phyloP scores from a whole-genome alignment of 2,113 vertebrate species.

The Hiodon tergisus region DNA sequence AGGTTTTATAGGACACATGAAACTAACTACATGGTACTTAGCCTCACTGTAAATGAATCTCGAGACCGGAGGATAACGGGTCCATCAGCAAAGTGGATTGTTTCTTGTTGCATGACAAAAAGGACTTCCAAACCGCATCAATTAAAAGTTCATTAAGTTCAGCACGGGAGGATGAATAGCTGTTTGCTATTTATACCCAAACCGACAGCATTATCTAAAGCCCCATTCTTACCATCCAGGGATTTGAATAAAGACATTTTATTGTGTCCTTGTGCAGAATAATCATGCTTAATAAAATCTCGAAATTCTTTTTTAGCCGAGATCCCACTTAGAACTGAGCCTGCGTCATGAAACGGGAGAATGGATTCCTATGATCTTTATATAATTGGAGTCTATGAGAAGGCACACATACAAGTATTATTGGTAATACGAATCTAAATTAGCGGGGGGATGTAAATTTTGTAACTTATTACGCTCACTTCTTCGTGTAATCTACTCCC shows the following conservation, averaged over 20 bases:
- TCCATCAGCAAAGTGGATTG: conserved; percentile 63
- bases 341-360: conserved; percentile 50
- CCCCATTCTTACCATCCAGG: conserved; percentile 64
- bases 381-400: conserved; percentile 34
- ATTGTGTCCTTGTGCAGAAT: conserved; percentile 48
- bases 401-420: conserved; percentile 46
- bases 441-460: neutral
- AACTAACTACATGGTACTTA: conserved; percentile 75
- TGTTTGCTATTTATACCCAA: conserved; percentile 58
- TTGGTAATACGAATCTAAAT: conserved; percentile 43
- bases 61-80: conserved; percentile 59
- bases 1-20: conserved; percentile 79
- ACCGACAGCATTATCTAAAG: conserved; percentile 59
- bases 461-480: neutral
- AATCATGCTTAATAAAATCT: conserved; percentile 53
- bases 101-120: conserved; percentile 67
- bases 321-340: conserved; percentile 49
- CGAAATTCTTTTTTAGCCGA: conserved; percentile 38
- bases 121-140: conserved; percentile 63
- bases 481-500: conserved; percentile 10
- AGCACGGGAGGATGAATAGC: conserved; percentile 53
- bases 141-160: conserved; percentile 71
- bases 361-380: conserved; percentile 43
- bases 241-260: conserved; percentile 56
- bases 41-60: conserved; percentile 69